Base-by-base conservation (phyloP, 2,113 vertebrate species). In the Pelobates fuscus region DNA sequence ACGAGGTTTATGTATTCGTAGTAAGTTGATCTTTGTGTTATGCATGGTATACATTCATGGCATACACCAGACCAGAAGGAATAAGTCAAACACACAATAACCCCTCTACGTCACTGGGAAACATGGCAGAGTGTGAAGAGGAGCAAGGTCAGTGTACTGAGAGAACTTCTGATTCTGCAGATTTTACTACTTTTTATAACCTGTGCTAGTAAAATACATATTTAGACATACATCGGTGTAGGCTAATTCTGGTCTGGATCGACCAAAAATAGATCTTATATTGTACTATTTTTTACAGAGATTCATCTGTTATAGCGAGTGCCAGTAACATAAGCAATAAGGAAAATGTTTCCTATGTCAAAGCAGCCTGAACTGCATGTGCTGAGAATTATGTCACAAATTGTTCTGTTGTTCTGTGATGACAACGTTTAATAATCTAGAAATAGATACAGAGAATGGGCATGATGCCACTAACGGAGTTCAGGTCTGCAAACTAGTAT, bases 101-200 rank as follows among this genome's bases (percentile, higher is more conserved):
- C n/a, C 49, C 27, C 5, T 63, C 43, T 24, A 15, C 37, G 52
- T 46, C 37, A 75, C 32, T 18, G 46, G 61, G 30, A 54, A 67
- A 67, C 25, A 75, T 75, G 72, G 54, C 72, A 26, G 64, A 75
- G 63, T 63, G 52, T 46, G 32, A 37, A 67, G 65, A 59, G 21
- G 57, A 60, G 20, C 63, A 75, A 75, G 72, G 72, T 75, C 63
- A 75, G 72, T 67, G 20, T 57, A 46, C 15, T 37, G 24, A 49
- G 23, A 62, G 11, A 49, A 49, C 27, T 11, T 71, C n/a, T 25
- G 17, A 61, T 18, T 49, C 44, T 61, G 57, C 69, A 71, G 57
- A 8, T 60, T 62, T 71, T 63, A 59, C 43, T 32, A 32, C 26
- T 72, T 72, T 64, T 54, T 46, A 63, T 11, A 64, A 30, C 44